These are phyloP conservation scores for Epizoanthus illoricatus DNA, from an alignment of 92 coral and sea anemone genomes.

Conservation along the genomic window DNA sequence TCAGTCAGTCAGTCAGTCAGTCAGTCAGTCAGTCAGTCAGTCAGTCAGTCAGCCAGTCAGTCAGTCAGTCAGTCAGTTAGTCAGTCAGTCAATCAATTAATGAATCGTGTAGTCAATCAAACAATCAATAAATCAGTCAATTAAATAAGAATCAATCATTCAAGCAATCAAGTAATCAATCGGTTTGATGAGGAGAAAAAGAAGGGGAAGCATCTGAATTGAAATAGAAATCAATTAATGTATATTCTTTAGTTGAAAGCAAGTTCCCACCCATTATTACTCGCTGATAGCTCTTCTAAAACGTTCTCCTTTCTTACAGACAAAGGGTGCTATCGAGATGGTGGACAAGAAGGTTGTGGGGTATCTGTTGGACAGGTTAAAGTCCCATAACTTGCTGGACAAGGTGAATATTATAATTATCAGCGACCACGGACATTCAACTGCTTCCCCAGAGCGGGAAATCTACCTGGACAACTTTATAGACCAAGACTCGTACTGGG, in stretches of 20 bases:
- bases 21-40: too few species aligned
- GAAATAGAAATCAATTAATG: not conserved
- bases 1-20: too few species aligned
- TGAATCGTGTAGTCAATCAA: too few species aligned
- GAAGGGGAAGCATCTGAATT: too few species aligned
- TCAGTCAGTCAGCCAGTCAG: too few species aligned
- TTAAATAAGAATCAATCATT: too few species aligned
- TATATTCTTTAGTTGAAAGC: not conserved
- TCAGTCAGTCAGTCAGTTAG: too few species aligned
- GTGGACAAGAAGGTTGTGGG: constrained; percentile 68
- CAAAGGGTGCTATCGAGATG: constrained; percentile 33
- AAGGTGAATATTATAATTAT: constrained; percentile 68
- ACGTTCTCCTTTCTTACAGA: not conserved
- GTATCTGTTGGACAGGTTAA: constrained; percentile 53
- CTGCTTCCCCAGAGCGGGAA: constrained; percentile 53
- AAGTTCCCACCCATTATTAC: not conserved
- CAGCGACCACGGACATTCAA: constrained; percentile 82
- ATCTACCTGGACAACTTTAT: constrained; percentile 61
- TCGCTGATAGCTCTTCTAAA: not conserved
- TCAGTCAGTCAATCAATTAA: too few species aligned
- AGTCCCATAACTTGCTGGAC: constrained; percentile 44
- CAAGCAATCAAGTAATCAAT: too few species aligned
- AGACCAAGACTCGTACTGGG: constrained; percentile 47
- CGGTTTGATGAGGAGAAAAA: too few species aligned
- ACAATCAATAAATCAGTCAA: too few species aligned